Evolutionary conservation across 2,888 invertebrate genomes (phyloP).

Genomic region (Clepsis dumicolana): DNA sequence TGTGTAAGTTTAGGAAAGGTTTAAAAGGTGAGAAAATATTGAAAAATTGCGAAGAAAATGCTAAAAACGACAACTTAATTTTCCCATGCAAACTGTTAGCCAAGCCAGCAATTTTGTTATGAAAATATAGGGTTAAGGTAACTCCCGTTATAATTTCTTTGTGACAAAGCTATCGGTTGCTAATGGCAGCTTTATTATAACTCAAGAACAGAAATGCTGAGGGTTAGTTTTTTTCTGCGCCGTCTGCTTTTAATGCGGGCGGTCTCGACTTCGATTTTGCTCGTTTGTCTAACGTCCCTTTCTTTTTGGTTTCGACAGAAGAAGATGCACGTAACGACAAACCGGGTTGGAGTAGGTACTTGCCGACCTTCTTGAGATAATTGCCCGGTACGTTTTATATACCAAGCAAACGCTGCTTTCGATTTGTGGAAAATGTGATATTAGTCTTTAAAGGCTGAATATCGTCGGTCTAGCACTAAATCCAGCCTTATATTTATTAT

Average conservation of each 20-base stretch:
- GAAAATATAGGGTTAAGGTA: no score
- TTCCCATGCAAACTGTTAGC: no score
- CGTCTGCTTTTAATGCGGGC: constrained; percentile 3
- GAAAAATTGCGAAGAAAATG: no score
- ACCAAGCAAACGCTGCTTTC: not conserved
- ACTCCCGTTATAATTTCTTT: no score
- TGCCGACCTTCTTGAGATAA: not conserved
- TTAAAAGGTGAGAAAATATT: no score
- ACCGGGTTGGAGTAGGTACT: not conserved
- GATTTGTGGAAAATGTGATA: constrained; percentile 1
- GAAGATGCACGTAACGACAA: not conserved
- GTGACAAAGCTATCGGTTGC: not conserved
- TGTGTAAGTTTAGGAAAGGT: no score
- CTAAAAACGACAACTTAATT: no score
- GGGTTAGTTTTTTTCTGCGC: not conserved
- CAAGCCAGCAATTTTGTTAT: no score
- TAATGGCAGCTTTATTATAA: constrained; percentile 3
- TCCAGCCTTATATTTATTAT: no score
- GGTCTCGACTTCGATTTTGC: not conserved
- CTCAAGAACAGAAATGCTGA: not conserved
- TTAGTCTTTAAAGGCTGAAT: not conserved
- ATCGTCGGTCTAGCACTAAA: no score
- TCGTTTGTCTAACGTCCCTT: not conserved
- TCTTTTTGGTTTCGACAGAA: not conserved
- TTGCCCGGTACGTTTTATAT: not conserved